A percentile compares a stretch with the other conserved stretches of the same genome.
phyloP scores from a whole-genome alignment of 2,113 vertebrate genomes.

The Vulpes vulpes region DNA sequence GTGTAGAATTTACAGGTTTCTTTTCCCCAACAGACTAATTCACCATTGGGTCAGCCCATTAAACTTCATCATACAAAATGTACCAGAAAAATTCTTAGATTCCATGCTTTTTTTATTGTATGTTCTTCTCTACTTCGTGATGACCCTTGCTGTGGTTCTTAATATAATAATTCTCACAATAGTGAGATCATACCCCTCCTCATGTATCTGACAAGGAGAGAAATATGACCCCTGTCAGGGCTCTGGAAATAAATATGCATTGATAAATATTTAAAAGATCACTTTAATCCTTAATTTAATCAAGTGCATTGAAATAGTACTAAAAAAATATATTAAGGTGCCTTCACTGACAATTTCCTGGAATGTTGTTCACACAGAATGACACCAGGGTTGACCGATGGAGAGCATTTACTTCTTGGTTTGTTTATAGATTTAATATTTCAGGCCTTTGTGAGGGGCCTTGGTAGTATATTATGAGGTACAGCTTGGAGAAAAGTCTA shows the following conservation, averaged over 20 bases:
- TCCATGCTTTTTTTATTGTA: background rate
- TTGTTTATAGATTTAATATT: background rate
- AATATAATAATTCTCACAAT: background rate
- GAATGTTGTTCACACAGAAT: too few species aligned
- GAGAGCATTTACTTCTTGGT: background rate
- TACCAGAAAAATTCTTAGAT: background rate
- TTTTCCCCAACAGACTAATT: background rate
- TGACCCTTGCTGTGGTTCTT: background rate
- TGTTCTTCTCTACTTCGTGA: background rate
- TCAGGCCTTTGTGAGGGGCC: too few species aligned
- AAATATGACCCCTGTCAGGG: background rate
- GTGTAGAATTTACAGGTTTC: background rate
- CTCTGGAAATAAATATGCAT: background rate
- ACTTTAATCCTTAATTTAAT: conserved; percentile 39
- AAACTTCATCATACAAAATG: background rate
- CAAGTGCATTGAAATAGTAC: background rate
- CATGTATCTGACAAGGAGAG: background rate
- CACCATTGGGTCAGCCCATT: background rate
- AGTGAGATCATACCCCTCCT: background rate
- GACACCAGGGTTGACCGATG: too few species aligned
- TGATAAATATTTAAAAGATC: conserved; percentile 16
- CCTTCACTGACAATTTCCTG: background rate
- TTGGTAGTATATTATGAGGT: background rate
- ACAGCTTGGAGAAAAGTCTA: background rate
- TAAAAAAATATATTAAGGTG: background rate